Base-by-base conservation (phyloP, 2,888 invertebrate species). In the Pyrocoelia pectoralis region DNA sequence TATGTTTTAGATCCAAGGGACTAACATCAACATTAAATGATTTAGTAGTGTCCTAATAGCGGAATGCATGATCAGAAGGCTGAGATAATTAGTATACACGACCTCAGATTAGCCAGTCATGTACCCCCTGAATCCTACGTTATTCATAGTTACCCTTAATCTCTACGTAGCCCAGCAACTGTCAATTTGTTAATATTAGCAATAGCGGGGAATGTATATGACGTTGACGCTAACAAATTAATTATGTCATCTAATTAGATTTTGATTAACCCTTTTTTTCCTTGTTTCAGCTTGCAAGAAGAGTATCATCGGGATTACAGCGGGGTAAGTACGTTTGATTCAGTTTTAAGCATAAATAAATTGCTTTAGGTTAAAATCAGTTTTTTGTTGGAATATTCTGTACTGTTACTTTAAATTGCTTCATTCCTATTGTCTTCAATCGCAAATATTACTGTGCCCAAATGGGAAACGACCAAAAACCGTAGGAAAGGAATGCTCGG, bases 31-130 rank as follows among this genome's bases (percentile, higher is more conserved):
- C 76, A 73, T 71, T 79, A 79, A 79, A 79, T 78, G 79, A 79
- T 79, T 78, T 79, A 79, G 68, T 73, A 69, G 64, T 73, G 70
- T 75, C 72, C 76, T 77, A 77, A 77, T 74, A 72, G 74, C 72
- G 70, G 77, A 79, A 78, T 77, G 76, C 77, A 77, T 76, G 78
- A 78, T 79, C 79, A 78, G 75, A 75, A 76, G 74, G 75, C 75
- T 68, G 58, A 70, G 72, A 73, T 79, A 78, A 79, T 78, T 74
- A 74, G 76, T 76, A 77, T 74, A 75, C 75, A 77, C 74, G 70
- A 72, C 71, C 68, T 68, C 60, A 70, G 71, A 68, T 74, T 72
- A 72, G 67, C 72, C 68, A 72, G 70, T 70, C 71, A 69, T 66
- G 65, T 57, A 61, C 58, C 61, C 66, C n/a, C 46, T 43, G 53